Evolutionary conservation across 92 coral and sea anemone species (phyloP).

Genomic region (Meandrina meandrites): DNA sequence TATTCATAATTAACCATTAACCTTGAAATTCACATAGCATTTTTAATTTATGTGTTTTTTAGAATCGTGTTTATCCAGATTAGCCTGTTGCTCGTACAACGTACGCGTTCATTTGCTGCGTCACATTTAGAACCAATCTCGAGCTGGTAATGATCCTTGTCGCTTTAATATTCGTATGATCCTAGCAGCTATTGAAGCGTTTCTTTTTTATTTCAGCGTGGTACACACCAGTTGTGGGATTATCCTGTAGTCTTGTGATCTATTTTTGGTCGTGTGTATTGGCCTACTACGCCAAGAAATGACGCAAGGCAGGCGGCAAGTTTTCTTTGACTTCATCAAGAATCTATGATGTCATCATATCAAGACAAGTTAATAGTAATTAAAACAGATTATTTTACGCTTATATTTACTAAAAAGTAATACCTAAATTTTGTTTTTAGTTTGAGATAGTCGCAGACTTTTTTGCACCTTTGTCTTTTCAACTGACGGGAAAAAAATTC

Average conservation of each 20-base stretch:
- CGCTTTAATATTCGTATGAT: not conserved
- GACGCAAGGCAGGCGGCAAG: not conserved
- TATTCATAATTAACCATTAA: no score
- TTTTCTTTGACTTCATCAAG: not conserved
- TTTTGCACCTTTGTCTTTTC: no score
- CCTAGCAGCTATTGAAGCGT: not conserved
- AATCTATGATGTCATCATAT: not conserved
- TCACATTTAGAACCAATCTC: no score
- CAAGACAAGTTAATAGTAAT: not conserved
- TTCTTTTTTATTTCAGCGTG: slow-evolving; percentile 15
- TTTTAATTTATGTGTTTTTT: no score
- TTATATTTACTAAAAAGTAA: no score
- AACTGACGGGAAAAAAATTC: no score
- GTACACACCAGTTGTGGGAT: slow-evolving; percentile 41
- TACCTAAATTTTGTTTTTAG: no score
- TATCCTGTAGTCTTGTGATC: slow-evolving; percentile 34
- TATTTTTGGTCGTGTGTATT: slow-evolving; percentile 32
- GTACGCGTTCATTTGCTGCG: no score
- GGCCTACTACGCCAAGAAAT: slow-evolving; percentile 26
- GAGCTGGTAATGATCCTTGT: not conserved
- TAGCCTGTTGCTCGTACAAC: no score
- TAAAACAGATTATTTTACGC: not conserved
- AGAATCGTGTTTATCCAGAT: no score
- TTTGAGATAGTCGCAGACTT: no score
- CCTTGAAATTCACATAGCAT: no score